Percentiles rank a stretch among this genome's conserved stretches.
Evolutionary conservation across 2,888 invertebrate genomes (phyloP).

Genomic region (Caenorhabditis sp.): DNA sequence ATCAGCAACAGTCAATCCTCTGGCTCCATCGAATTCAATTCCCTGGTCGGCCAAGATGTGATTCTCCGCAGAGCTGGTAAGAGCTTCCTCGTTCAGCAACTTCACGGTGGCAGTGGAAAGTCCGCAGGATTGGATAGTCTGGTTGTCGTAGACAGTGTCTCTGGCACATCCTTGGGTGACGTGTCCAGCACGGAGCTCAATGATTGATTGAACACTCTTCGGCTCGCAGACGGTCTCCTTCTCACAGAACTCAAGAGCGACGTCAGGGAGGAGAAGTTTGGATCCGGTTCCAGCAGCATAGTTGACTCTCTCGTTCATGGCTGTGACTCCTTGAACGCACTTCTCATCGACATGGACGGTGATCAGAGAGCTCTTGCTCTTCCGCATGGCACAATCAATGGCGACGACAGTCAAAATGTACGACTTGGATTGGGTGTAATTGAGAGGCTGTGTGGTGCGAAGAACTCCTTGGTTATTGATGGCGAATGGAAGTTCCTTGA

Average conservation of each 20-base stretch:
- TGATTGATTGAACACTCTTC: constrained; percentile 84
- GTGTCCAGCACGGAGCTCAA: constrained; percentile 90
- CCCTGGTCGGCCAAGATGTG: constrained; percentile 83
- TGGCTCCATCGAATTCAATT: constrained; percentile 93
- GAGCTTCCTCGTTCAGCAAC: constrained; percentile 71
- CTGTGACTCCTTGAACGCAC: constrained; percentile 73
- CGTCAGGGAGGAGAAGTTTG: constrained; percentile 87
- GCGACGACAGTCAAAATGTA: constrained; percentile 97
- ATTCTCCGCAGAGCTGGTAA: constrained; percentile 85
- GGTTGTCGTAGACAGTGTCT: constrained; percentile 89
- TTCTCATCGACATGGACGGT: constrained; percentile 92
- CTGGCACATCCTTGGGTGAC: constrained; percentile 96
- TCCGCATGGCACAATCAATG: constrained; percentile 94
- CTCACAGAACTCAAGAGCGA: constrained; percentile 69
- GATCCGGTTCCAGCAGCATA: constrained; percentile 91
- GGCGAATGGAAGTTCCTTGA: constrained; percentile 81
- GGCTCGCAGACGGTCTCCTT: constrained; percentile 70
- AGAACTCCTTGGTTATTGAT: constrained; percentile 85
- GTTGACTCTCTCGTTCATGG: constrained; percentile 86
- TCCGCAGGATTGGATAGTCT: constrained; percentile 71
- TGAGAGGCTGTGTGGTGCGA: constrained; percentile 93
- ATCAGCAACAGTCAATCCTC: constrained; percentile 54
- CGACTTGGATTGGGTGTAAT: constrained; percentile 94
- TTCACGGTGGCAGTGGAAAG: constrained; percentile 54
- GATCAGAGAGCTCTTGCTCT: constrained; percentile 94